Evolutionary conservation across 2,888 invertebrate genomes (phyloP).

Genomic region (Nomada fabriciana): DNA sequence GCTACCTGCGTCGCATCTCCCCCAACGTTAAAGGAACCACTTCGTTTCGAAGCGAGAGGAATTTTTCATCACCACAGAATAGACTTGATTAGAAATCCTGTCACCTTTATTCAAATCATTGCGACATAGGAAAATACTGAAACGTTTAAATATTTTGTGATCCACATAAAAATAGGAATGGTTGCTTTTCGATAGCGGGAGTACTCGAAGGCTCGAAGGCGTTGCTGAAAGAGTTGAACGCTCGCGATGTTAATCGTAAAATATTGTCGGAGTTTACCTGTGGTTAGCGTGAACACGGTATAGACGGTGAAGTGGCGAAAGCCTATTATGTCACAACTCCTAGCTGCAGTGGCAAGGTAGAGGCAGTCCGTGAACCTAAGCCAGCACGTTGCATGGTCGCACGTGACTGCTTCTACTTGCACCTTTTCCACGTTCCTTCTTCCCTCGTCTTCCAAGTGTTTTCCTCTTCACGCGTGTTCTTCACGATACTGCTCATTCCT

Average conservation of each 20-base stretch:
- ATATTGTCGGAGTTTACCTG: conserved; percentile 1
- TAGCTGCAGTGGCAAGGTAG: conserved; percentile 70
- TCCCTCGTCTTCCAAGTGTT: neutral
- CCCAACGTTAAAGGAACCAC: too few relatives aligned
- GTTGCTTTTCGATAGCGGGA: neutral
- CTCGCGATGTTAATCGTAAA: neutral
- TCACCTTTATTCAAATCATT: neutral
- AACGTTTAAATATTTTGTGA: too few relatives aligned
- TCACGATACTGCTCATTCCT: too few relatives aligned
- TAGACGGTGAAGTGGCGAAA: conserved; percentile 42
- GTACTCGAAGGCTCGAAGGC: too few relatives aligned
- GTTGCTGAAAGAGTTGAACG: neutral
- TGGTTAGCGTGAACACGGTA: conserved; percentile 13
- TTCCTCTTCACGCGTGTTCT: neutral
- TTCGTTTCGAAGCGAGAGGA: too few relatives aligned
- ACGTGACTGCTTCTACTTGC: conserved; percentile 70
- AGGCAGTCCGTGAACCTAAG: conserved; percentile 76
- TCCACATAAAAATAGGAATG: neutral
- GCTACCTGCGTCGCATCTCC: neutral
- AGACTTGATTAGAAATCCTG: too few relatives aligned
- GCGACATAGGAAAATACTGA: too few relatives aligned
- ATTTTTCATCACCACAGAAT: too few relatives aligned
- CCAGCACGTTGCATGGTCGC: conserved; percentile 75
- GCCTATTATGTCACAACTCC: conserved; percentile 74
- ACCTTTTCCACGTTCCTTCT: conserved; percentile 28